Percentiles rank a stretch among this genome's conserved stretches.
These are phyloP conservation scores for Nasonia giraulti DNA, from an alignment of 1,140 invertebrate genomes.

Conservation along the genomic window DNA sequence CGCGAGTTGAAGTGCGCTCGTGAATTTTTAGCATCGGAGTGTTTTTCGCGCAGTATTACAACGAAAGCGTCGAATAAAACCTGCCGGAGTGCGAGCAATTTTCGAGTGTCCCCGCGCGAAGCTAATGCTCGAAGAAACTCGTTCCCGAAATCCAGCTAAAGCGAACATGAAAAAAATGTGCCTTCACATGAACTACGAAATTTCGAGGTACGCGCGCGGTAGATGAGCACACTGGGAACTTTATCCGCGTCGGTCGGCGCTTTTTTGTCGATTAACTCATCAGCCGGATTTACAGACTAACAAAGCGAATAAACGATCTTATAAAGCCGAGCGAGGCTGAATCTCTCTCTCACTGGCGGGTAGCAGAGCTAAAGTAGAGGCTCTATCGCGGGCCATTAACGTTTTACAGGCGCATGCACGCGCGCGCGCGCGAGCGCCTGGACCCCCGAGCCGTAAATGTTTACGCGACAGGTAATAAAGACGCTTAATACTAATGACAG, in stretches of 20 bases:
- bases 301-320: slow-evolving; percentile 34
- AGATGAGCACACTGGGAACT: neutral
- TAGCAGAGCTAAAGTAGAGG: neutral
- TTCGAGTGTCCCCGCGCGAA: too few relatives aligned
- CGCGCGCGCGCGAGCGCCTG: neutral
- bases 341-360: neutral
- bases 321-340: neutral
- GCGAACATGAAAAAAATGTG: neutral
- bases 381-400: slow-evolving; percentile 42
- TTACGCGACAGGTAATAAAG: slow-evolving; percentile 62
- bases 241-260: neutral
- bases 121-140: too few relatives aligned
- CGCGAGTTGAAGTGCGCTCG: too few relatives aligned
- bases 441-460: slow-evolving; percentile 57
- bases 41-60: too few relatives aligned
- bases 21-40: too few relatives aligned
- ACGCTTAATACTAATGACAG: slow-evolving; percentile 58
- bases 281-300: slow-evolving; percentile 37
- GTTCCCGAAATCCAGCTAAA: neutral
- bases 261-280: slow-evolving; percentile 42
- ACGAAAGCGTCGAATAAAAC: too few relatives aligned
- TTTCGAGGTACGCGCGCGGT: neutral
- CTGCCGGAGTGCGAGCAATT: too few relatives aligned
- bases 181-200: neutral
- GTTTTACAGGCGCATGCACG: slow-evolving; percentile 42